Percentiles rank a stretch among this genome's conserved stretches.
phyloP scores from a whole-genome alignment of 2,797 vertebrate species.

The Trematomus bernacchii region DNA sequence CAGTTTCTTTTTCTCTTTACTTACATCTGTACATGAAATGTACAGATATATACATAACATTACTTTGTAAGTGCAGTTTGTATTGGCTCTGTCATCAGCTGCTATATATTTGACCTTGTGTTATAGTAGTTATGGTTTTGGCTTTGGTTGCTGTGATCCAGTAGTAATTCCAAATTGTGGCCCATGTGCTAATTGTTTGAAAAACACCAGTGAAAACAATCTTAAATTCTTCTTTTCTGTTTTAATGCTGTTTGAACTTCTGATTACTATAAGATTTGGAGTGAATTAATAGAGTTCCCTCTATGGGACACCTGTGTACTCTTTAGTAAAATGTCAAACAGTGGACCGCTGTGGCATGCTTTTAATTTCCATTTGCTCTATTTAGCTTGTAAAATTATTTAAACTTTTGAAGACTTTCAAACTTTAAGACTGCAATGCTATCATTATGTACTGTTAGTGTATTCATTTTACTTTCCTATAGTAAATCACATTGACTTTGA shows the following conservation, averaged over 20 bases:
- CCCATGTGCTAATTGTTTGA: background rate
- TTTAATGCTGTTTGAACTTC: slow-evolving; percentile 23
- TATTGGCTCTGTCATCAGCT: background rate
- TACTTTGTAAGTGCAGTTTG: background rate
- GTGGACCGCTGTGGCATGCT: background rate
- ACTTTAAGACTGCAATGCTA: background rate
- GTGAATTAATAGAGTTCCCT: slow-evolving; percentile 24
- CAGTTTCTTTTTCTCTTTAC: slow-evolving; percentile 22
- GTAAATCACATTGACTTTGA: background rate
- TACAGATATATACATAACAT: background rate
- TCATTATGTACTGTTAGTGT: background rate
- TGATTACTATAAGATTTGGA: background rate
- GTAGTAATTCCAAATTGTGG: background rate
- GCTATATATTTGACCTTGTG: background rate
- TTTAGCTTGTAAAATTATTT: no score
- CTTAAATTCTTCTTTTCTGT: background rate
- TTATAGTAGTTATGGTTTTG: background rate
- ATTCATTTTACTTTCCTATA: background rate
- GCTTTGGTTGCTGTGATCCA: background rate
- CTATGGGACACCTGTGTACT: slow-evolving; percentile 29
- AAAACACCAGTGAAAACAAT: background rate
- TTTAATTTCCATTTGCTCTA: no score
- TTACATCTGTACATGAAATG: background rate
- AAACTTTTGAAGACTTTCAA: background rate
- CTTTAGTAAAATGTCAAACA: slow-evolving; percentile 22